Evolutionary conservation across 2,797 vertebrate species (phyloP).

Genomic region (Sphenodon punctatus): DNA sequence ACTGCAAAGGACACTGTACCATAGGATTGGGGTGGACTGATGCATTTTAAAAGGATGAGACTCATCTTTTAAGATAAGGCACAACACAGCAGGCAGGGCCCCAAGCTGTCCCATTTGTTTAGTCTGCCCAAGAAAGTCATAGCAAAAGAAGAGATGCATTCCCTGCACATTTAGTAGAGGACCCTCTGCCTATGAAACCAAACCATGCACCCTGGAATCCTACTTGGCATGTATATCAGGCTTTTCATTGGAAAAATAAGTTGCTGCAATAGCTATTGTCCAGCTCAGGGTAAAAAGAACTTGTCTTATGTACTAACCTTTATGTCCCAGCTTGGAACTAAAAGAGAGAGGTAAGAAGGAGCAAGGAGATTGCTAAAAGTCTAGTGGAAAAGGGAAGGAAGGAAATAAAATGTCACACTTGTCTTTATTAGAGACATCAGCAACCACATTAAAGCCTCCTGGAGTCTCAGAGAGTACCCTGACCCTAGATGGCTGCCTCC

Average conservation of each 20-base stretch:
- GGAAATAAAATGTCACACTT: conserved; percentile 1
- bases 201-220: too few relatives aligned
- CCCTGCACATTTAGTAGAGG: not conserved
- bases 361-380: not conserved
- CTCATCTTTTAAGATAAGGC: not conserved
- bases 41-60: not conserved
- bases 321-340: not conserved
- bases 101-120: not conserved
- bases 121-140: not conserved
- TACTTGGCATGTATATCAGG: not conserved
- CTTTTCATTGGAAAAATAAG: not conserved
- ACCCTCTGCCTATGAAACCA: not conserved
- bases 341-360: not conserved
- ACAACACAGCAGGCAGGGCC: not conserved
- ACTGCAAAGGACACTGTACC: not conserved
- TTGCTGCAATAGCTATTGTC: not conserved
- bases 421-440: conserved; percentile 49
- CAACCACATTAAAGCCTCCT: not conserved
- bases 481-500: conserved; percentile 10
- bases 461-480: conserved; percentile 30
- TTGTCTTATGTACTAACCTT: not conserved
- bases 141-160: accelerated
- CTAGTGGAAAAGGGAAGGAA: not conserved
- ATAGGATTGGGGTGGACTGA: not conserved
- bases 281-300: not conserved